Evolutionary conservation across 2,888 invertebrate species (phyloP), one percentile per base, ranked within the genome.

Genomic region (Hirtodrosophila duncani): DNA sequence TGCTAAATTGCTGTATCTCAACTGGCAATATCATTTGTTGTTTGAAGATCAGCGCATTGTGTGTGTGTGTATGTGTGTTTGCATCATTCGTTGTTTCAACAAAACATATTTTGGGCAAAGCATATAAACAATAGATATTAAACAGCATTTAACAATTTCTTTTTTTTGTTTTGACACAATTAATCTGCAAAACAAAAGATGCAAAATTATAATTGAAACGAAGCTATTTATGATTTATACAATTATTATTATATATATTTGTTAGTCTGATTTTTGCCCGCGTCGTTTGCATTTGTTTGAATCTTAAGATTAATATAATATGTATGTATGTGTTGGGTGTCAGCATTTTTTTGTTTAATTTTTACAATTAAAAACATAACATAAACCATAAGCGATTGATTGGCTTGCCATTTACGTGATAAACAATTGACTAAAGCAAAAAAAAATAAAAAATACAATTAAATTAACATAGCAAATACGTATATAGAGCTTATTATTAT

Each of bases 381-480:
- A 77, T 60, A 77, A 63, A n/a, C n/a, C 65, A 63, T 63, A 64
- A 24, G 38, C 51, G 50, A 65, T 60, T 42, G 46, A 58, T 63
- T 58, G 60, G 63, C 71, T 61, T 67, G 59, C 67, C 59, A 53
- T 55, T 44, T 51, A 9, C 14, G 50, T 64, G 14, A 50, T 60
- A 78, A 78, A 70, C 75, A 72, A 70, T 79, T 79, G 63, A 74
- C 70, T 74, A 75, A 74, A 49, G 60, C 72, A 50, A 72, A 77
- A 69, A 48, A n/a, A n/a, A n/a, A n/a, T n/a, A n/a, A n/a, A n/a
- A 24, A 26, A 21, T 44, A 37, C 14, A 27, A 8, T 10, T 42
- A 39, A 34, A 50, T 38, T 31, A 27, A 49, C 43, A 46, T 53
- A n/a, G 21, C 13, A 34, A 29, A 5, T 29, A 36, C 24, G 49